Percentiles rank a stretch among this genome's conserved stretches.
Conservation (phyloP, 92 coral and sea anemone species). For the Paramuricea clavata region DNA sequence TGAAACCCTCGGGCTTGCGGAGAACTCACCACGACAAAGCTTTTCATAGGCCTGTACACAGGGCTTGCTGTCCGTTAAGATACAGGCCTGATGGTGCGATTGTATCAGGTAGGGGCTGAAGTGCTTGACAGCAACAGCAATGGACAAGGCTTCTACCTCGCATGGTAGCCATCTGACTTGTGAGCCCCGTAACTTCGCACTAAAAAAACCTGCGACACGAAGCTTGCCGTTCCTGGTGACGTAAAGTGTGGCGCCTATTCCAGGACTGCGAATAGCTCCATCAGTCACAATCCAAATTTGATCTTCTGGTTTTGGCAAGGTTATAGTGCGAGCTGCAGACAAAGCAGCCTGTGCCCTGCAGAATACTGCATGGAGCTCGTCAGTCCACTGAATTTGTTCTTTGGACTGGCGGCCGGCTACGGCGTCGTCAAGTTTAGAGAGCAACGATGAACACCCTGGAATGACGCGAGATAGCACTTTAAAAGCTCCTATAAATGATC, state of each 20-base stretch:
- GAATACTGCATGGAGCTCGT: conserved; percentile 12
- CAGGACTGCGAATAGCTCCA: conserved; percentile 45
- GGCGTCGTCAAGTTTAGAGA: conserved; percentile 43
- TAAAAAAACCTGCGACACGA: conserved; percentile 52
- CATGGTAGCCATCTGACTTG: conserved; percentile 60
- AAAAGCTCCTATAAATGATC: conserved; percentile 8
- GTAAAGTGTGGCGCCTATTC: conserved; percentile 56
- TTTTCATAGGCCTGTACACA: conserved; percentile 62
- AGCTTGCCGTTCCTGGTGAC: conserved; percentile 44
- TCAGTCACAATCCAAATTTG: conserved; percentile 70
- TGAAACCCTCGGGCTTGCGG: conserved; percentile 34
- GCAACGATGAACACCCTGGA: conserved; percentile 51
- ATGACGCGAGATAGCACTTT: conserved; percentile 63
- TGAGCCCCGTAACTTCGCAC: conserved; percentile 53
- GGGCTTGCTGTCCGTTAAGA: conserved; percentile 52
- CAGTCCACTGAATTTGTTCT: conserved; percentile 59
- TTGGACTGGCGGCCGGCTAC: conserved; percentile 58
- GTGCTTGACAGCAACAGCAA: conserved; percentile 54
- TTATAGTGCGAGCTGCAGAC: conserved; percentile 18
- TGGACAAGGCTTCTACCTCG: conserved; percentile 56
- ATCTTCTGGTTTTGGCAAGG: conserved; percentile 62
- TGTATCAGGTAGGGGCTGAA: conserved; percentile 64
- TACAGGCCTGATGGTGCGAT: conserved; percentile 8
- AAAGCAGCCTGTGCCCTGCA: conserved; percentile 37
- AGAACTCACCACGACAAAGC: conserved; percentile 49